A percentile compares a stretch with the other conserved stretches of the same genome.
Conservation (phyloP, 2,113 vertebrate genomes). For the Lepisosteus osseus region DNA sequence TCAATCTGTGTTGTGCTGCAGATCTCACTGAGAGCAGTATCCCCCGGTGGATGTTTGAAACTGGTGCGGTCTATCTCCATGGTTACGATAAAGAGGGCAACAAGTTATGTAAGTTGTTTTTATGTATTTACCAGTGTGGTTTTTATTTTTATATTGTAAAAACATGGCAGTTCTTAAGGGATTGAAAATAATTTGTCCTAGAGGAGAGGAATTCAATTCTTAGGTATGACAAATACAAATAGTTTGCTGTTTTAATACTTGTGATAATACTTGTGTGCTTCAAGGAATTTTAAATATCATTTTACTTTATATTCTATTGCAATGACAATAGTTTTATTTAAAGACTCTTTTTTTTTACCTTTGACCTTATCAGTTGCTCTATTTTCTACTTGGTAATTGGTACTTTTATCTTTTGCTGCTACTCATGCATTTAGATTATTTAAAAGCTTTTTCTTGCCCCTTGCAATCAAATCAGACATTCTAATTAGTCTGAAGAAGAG, state of each 20-base stretch:
- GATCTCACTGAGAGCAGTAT: slow-evolving; percentile 85
- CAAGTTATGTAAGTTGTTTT: slow-evolving; percentile 83
- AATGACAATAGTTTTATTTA: not conserved
- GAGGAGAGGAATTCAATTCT: not conserved
- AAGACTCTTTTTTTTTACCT: not conserved
- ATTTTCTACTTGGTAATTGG: not conserved
- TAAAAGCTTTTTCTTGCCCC: not conserved
- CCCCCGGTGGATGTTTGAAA: slow-evolving; percentile 87
- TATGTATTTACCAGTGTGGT: not conserved
- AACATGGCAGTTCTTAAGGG: not conserved
- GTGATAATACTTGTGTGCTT: not conserved
- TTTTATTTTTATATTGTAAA: slow-evolving; percentile 5
- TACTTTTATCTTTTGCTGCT: not conserved
- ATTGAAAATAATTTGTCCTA: not conserved
- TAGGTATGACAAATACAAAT: not conserved
- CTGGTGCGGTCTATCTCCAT: slow-evolving; percentile 84
- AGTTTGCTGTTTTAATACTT: not conserved
- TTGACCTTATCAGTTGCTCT: slow-evolving; percentile 1
- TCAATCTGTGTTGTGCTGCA: slow-evolving; percentile 49
- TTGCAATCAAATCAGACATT: slow-evolving; percentile 1
- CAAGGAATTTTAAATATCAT: not conserved
- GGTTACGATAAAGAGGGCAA: slow-evolving; percentile 96
- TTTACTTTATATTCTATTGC: not conserved
- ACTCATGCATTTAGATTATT: not conserved
- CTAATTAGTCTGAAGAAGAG: slow-evolving; percentile 1